Evolutionary conservation across 2,888 invertebrate genomes (phyloP).

Genomic region (Mystacides longicornis): DNA sequence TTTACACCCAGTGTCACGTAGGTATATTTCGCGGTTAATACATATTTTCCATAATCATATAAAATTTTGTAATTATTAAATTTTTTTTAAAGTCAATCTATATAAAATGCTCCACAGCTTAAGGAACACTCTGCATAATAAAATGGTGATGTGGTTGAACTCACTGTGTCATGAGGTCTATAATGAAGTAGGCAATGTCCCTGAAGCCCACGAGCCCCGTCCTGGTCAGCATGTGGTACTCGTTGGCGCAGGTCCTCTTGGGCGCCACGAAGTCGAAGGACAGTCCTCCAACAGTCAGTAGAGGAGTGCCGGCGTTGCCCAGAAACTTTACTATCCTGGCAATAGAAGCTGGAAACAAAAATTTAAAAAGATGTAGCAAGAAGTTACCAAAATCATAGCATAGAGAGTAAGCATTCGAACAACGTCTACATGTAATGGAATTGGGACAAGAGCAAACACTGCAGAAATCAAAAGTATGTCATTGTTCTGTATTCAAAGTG

Average conservation of each 20-base stretch:
- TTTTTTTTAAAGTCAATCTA: no score
- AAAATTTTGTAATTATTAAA: no score
- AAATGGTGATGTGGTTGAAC: conserved; percentile 26
- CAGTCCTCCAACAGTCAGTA: conserved; percentile 75
- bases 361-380: not conserved
- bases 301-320: conserved; percentile 62
- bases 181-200: conserved; percentile 63
- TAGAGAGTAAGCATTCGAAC: no score
- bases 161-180: conserved; percentile 62
- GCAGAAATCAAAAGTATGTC: no score
- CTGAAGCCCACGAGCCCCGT: conserved; percentile 67
- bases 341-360: conserved; percentile 60
- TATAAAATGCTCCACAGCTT: not conserved
- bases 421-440: no score
- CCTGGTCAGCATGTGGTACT: conserved; percentile 72
- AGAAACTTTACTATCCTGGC: conserved; percentile 73
- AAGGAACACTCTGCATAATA: not conserved
- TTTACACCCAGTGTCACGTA: no score
- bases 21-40: no score
- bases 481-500: no score
- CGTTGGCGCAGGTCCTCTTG: conserved; percentile 62
- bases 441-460: no score
- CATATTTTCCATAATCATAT: no score
- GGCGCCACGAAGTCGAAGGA: conserved; percentile 68
- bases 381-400: no score